Conservation (phyloP, 2,888 invertebrate genomes). For the Mimas tiliae region DNA sequence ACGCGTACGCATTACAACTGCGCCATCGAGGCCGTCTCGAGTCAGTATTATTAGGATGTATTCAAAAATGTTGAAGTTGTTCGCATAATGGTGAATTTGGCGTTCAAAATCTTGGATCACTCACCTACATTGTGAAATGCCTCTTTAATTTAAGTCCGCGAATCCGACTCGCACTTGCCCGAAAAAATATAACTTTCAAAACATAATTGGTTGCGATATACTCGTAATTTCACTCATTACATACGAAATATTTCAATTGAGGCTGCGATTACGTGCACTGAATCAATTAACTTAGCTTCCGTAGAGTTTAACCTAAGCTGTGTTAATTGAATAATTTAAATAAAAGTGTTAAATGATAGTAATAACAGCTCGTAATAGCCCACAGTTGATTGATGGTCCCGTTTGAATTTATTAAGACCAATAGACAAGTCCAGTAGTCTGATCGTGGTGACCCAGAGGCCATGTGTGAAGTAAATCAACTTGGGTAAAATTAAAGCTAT, state of each 20-base stretch:
- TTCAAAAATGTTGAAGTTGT: too few species aligned
- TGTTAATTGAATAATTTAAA: constrained; percentile 26
- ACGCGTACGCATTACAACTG: too few species aligned
- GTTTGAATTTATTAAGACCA: not conserved
- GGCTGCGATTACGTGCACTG: not conserved
- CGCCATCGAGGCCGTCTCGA: too few species aligned
- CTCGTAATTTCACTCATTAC: not conserved
- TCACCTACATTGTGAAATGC: too few species aligned
- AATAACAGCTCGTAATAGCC: constrained; percentile 12
- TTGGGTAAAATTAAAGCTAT: not conserved
- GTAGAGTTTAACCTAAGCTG: not conserved
- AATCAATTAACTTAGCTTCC: not conserved
- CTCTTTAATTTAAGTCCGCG: too few species aligned
- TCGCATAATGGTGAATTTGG: too few species aligned
- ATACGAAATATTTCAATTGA: not conserved
- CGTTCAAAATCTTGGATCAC: too few species aligned
- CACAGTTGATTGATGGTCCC: constrained; percentile 21
- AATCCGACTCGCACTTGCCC: too few species aligned
- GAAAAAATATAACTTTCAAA: too few species aligned
- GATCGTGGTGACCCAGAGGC: not conserved
- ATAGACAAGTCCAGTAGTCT: not conserved
- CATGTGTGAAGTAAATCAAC: not conserved
- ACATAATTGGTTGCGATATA: not conserved
- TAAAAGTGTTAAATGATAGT: constrained; percentile 26
- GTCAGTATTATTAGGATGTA: too few species aligned